Evolutionary conservation across 2,888 invertebrate genomes (phyloP).

Genomic region (Polyploca ridens): DNA sequence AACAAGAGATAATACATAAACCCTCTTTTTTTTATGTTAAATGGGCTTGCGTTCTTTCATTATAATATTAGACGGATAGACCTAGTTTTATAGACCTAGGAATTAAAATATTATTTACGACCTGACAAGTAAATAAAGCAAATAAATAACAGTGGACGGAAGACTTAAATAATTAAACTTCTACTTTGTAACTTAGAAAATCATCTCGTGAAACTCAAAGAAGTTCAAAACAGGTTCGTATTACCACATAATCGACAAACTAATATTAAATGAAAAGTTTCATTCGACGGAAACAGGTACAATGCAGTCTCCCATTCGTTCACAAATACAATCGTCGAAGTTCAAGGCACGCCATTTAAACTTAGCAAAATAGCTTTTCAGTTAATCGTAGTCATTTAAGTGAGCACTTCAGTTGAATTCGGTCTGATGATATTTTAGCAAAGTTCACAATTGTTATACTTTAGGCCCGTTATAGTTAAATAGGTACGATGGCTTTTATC

Average conservation of each 20-base stretch:
- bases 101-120: too few species aligned
- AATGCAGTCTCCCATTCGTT: constrained; percentile 65
- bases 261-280: constrained; percentile 57
- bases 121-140: too few species aligned
- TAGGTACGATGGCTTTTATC: constrained; percentile 9
- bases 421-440: constrained; percentile 64
- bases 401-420: constrained; percentile 63
- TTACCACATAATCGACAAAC: constrained; percentile 29
- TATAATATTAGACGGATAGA: too few species aligned
- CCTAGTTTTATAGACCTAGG: too few species aligned
- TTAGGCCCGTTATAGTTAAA: constrained; percentile 17
- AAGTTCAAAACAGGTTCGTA: constrained; percentile 10
- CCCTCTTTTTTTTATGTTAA: too few species aligned
- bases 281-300: constrained; percentile 50
- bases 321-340: constrained; percentile 67
- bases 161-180: too few species aligned
- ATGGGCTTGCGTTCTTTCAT: too few species aligned
- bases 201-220: background rate
- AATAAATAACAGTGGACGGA: too few species aligned
- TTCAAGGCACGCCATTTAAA: constrained; percentile 70
- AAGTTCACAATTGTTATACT: constrained; percentile 40
- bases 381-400: constrained; percentile 76
- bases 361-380: constrained; percentile 74
- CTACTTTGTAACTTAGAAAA: too few species aligned
- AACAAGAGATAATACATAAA: too few species aligned